These are phyloP conservation scores for Pseudobourletiella spinata DNA, from an alignment of 1,140 invertebrate species.

Conservation along the genomic window DNA sequence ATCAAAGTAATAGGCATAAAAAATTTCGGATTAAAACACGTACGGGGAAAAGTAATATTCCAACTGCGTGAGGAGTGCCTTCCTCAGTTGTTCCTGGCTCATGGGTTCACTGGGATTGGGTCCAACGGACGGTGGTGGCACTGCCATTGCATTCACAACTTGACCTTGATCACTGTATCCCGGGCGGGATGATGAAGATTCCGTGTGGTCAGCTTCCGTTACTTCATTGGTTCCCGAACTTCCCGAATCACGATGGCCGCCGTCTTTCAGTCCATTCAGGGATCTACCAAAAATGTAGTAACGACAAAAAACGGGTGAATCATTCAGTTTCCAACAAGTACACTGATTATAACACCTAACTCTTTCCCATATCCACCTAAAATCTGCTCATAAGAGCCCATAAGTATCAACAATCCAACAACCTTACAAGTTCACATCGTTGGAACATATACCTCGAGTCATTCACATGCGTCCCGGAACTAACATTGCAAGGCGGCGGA, in stretches of 20 bases:
- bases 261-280: slow-evolving; percentile 39
- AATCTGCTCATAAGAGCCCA: too few species aligned
- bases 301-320: too few species aligned
- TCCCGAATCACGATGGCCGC: slow-evolving; percentile 41
- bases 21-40: slow-evolving; percentile 13
- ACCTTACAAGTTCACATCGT: too few species aligned
- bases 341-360: too few species aligned
- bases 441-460: slow-evolving; percentile 28
- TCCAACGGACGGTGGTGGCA: not conserved
- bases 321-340: too few species aligned
- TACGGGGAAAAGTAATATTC: slow-evolving; percentile 85
- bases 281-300: too few species aligned
- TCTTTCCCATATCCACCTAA: too few species aligned
- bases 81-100: slow-evolving; percentile 61
- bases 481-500: slow-evolving; percentile 6
- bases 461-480: slow-evolving; percentile 1
- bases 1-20: too few species aligned
- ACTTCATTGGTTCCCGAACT: slow-evolving; percentile 40
- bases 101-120: slow-evolving; percentile 21
- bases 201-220: slow-evolving; percentile 10
- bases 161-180: slow-evolving; percentile 37
- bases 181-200: not conserved
- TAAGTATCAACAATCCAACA: too few species aligned
- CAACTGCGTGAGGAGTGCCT: slow-evolving; percentile 68
- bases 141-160: not conserved